Conservation (phyloP, 2,888 invertebrate genomes). For the Parelbella ahira region DNA sequence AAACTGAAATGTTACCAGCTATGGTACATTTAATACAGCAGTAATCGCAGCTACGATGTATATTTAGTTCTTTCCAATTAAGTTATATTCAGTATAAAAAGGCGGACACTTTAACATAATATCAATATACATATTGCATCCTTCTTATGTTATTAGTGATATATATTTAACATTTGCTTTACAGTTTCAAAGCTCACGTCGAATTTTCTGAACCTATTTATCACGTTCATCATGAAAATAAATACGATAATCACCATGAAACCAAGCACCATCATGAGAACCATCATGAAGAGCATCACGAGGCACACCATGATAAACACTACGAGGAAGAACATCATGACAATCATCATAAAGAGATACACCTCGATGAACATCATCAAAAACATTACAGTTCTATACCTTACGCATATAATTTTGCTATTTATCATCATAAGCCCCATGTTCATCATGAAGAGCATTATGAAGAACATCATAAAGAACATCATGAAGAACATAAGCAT, state of each 20-base stretch:
- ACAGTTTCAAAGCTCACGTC: slow-evolving; percentile 19
- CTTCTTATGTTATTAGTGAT: too few species aligned
- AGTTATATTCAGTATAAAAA: too few species aligned
- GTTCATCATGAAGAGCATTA: slow-evolving; percentile 1
- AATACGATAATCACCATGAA: slow-evolving; percentile 4
- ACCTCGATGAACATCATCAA: not conserved
- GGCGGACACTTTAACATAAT: too few species aligned
- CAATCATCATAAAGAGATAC: not conserved
- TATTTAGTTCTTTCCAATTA: too few species aligned
- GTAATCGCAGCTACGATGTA: too few species aligned
- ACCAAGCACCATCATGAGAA: too few species aligned
- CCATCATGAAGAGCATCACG: slow-evolving; percentile 18
- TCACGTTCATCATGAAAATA: slow-evolving; percentile 5
- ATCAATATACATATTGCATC: too few species aligned
- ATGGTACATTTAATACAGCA: too few species aligned
- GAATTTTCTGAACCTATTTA: slow-evolving; percentile 14
- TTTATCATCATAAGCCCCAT: slow-evolving; percentile 1
- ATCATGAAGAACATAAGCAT: not conserved
- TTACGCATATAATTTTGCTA: not conserved
- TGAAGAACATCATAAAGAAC: not conserved
- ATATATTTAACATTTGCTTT: not conserved
- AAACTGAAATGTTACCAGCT: too few species aligned
- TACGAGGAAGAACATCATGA: slow-evolving; percentile 3
- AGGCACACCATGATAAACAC: too few species aligned
- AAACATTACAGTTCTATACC: not conserved